A percentile compares a stretch with the other conserved stretches of the same genome.
Evolutionary conservation across 2,113 vertebrate genomes (phyloP).

Genomic region (Mola mola): DNA sequence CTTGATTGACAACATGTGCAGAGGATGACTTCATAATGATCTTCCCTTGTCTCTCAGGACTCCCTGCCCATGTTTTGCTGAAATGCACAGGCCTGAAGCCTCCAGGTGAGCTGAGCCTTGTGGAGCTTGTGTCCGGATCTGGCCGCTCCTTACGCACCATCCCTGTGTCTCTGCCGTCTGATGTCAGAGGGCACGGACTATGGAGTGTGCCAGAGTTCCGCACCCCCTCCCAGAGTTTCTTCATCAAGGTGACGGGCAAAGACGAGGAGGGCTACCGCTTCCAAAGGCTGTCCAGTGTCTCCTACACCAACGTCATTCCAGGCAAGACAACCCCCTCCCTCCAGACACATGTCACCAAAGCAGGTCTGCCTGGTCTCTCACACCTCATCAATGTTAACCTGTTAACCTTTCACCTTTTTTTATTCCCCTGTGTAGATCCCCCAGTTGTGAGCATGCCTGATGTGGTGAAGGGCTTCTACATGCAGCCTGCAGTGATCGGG

Average conservation of each 20-base stretch:
- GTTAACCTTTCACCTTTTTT: slow-evolving; percentile 50
- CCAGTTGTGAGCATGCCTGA: slow-evolving; percentile 88
- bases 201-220: slow-evolving; percentile 87
- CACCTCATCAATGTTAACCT: slow-evolving; percentile 66
- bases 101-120: slow-evolving; percentile 82
- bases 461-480: slow-evolving; percentile 82
- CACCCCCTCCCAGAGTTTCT: slow-evolving; percentile 87
- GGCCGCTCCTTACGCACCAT: slow-evolving; percentile 84
- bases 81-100: slow-evolving; percentile 87
- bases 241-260: slow-evolving; percentile 88
- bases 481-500: slow-evolving; percentile 82
- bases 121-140: slow-evolving; percentile 85
- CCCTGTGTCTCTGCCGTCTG: slow-evolving; percentile 74
- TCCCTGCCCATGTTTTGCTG: slow-evolving; percentile 87
- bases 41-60: slow-evolving; percentile 77
- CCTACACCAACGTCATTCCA: slow-evolving; percentile 90
- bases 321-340: slow-evolving; percentile 67
- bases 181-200: slow-evolving; percentile 80
- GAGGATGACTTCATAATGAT: slow-evolving; percentile 6
- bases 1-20: slow-evolving; percentile 4
- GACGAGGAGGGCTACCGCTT: slow-evolving; percentile 86
- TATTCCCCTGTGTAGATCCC: slow-evolving; percentile 75
- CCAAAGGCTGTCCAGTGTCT: slow-evolving; percentile 92
- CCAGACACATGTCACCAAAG: slow-evolving; percentile 15
- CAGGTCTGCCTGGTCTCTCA: slow-evolving; percentile 23